Conservation (phyloP, 1,140 invertebrate species). For the Zaprionus ornatus region DNA sequence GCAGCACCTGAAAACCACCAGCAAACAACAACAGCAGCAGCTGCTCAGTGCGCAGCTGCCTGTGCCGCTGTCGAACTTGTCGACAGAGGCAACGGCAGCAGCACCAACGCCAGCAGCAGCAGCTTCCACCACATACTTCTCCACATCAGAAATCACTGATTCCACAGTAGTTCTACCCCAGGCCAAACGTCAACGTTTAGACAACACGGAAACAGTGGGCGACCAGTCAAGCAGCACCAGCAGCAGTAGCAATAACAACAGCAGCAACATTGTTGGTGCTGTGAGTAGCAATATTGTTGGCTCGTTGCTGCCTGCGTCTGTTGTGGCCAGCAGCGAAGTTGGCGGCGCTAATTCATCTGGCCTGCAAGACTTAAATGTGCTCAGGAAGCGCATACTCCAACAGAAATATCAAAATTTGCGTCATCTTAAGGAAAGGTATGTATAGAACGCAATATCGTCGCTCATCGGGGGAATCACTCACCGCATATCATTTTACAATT, state of each 20-base stretch:
- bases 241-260: constrained; percentile 16
- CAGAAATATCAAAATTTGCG: constrained; percentile 78
- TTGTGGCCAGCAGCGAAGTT: constrained; percentile 58
- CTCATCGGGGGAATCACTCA: neutral
- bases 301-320: constrained; percentile 62
- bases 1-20: constrained; percentile 52
- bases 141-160: constrained; percentile 30
- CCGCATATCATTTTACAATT: neutral
- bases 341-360: constrained; percentile 54
- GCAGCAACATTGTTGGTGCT: constrained; percentile 51
- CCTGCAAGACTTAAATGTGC: constrained; percentile 71
- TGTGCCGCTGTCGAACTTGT: constrained; percentile 69
- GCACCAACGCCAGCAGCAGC: constrained; percentile 49
- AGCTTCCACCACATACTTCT: constrained; percentile 37
- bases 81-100: constrained; percentile 75
- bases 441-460: neutral
- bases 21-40: constrained; percentile 58
- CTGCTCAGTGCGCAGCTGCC: constrained; percentile 71
- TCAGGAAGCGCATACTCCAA: constrained; percentile 82
- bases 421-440: constrained; percentile 82
- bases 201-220: constrained; percentile 35
- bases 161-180: constrained; percentile 49
- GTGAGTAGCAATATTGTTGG: constrained; percentile 68
- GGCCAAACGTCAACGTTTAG: constrained; percentile 76
- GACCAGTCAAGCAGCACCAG: constrained; percentile 18